phyloP scores from a whole-genome alignment of 2,113 vertebrate species.

The Garra rufa region DNA sequence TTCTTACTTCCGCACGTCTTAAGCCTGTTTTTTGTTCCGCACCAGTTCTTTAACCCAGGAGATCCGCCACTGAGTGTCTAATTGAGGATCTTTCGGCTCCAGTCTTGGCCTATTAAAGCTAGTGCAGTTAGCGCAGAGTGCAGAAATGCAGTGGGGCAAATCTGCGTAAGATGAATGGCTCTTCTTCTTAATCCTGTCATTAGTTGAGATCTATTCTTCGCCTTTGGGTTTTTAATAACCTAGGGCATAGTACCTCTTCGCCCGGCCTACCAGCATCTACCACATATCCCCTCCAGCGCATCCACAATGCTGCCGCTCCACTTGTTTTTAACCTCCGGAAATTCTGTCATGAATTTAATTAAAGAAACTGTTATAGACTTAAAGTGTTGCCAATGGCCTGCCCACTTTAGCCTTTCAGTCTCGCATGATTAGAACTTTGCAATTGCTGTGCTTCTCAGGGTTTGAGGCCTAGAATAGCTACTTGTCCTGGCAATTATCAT shows the following conservation, averaged over 20 bases:
- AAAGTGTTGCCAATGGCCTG: constrained; percentile 16
- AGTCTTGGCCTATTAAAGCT: constrained; percentile 47
- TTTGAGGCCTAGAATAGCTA: background rate
- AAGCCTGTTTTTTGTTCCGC: constrained; percentile 47
- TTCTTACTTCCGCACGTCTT: constrained; percentile 27
- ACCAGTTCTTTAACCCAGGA: constrained; percentile 42
- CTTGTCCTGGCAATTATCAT: background rate
- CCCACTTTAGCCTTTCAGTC: background rate
- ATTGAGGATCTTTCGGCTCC: constrained; percentile 37
- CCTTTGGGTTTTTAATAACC: constrained; percentile 36
- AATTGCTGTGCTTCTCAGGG: background rate
- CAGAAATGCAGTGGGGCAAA: constrained; percentile 37
- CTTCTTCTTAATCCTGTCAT: constrained; percentile 56
- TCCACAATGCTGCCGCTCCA: constrained; percentile 1
- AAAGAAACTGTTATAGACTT: background rate
- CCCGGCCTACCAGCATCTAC: background rate
- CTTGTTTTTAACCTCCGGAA: constrained; percentile 28
- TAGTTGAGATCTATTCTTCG: constrained; percentile 44
- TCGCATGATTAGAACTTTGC: background rate
- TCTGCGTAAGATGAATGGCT: constrained; percentile 36
- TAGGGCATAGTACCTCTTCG: background rate
- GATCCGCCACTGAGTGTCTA: constrained; percentile 45
- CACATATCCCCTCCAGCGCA: background rate
- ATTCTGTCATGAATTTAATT: constrained; percentile 27
- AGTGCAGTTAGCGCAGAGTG: constrained; percentile 11